phyloP scores from a whole-genome alignment of 2,797 vertebrate species.

The Thunnus albacares region DNA sequence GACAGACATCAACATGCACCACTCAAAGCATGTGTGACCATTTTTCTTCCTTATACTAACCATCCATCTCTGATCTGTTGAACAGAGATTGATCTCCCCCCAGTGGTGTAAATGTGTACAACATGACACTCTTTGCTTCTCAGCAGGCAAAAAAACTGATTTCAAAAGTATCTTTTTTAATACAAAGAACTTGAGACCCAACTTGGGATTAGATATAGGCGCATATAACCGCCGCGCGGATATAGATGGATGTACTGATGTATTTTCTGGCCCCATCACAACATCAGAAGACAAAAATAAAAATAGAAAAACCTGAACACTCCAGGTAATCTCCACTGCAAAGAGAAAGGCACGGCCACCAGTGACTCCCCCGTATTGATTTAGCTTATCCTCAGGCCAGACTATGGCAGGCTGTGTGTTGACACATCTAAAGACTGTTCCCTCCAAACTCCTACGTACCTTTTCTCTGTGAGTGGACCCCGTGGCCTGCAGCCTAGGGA shows the following conservation, averaged over 20 bases:
- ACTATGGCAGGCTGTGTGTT: constrained; percentile 75
- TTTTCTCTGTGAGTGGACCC: constrained; percentile 76
- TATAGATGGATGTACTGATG: constrained; percentile 51
- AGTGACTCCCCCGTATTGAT: constrained; percentile 76
- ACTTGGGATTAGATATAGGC: constrained; percentile 36
- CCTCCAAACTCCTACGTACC: constrained; percentile 79
- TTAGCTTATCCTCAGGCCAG: constrained; percentile 73
- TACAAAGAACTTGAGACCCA: constrained; percentile 31
- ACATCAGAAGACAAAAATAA: constrained; percentile 58
- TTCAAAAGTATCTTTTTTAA: constrained; percentile 28
- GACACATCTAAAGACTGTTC: constrained; percentile 82
- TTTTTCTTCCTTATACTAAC: constrained; percentile 35
- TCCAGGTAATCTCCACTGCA: constrained; percentile 66
- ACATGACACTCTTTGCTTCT: not conserved
- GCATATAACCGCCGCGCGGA: constrained; percentile 15
- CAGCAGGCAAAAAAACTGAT: not conserved
- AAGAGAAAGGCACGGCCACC: constrained; percentile 67
- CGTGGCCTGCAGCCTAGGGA: constrained; percentile 76
- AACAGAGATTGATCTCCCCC: constrained; percentile 80
- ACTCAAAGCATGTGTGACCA: constrained; percentile 54
- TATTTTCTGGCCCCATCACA: constrained; percentile 52
- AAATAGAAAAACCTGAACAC: constrained; percentile 71
- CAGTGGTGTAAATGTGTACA: constrained; percentile 66
- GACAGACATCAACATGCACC: constrained; percentile 52
- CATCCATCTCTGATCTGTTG: constrained; percentile 32